Conservation (phyloP, 2,888 invertebrate genomes). For the Drosophila yooni region DNA sequence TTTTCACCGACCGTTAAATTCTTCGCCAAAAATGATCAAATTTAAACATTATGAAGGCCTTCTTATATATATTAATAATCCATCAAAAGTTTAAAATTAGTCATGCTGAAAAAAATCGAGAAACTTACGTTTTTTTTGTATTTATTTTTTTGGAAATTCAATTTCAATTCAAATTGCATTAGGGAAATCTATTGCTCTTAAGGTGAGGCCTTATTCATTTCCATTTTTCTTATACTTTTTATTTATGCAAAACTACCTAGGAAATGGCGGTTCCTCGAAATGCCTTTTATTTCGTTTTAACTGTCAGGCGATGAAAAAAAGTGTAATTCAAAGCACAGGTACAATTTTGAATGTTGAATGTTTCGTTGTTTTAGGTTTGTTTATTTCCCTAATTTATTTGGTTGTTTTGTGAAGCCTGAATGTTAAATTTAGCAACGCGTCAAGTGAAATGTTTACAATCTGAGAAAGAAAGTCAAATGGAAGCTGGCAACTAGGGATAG, state of each 20-base stretch:
- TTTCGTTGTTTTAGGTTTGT: constrained; percentile 50
- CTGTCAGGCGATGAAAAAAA: constrained; percentile 42
- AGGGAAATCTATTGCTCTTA: background rate
- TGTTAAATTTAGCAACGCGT: constrained; percentile 74
- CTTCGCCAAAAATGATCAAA: background rate
- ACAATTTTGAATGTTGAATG: constrained; percentile 31
- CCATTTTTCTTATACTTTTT: background rate
- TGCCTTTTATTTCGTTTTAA: constrained; percentile 19
- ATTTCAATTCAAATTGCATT: background rate
- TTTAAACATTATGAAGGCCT: too few relatives aligned
- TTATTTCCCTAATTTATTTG: constrained; percentile 75
- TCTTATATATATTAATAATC: too few relatives aligned
- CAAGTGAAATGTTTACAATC: constrained; percentile 82
- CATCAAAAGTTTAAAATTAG: too few relatives aligned
- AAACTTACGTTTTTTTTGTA: background rate
- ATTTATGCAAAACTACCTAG: background rate
- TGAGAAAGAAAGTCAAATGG: constrained; percentile 77
- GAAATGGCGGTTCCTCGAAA: background rate
- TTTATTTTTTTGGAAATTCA: background rate
- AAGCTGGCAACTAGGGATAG: constrained; percentile 38
- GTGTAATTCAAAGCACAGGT: constrained; percentile 58
- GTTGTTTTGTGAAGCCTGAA: constrained; percentile 56
- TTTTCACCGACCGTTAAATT: background rate
- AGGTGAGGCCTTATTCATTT: background rate
- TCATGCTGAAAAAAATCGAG: too few relatives aligned